Conservation (phyloP, 2,113 vertebrate species). For the Uria aalge region DNA sequence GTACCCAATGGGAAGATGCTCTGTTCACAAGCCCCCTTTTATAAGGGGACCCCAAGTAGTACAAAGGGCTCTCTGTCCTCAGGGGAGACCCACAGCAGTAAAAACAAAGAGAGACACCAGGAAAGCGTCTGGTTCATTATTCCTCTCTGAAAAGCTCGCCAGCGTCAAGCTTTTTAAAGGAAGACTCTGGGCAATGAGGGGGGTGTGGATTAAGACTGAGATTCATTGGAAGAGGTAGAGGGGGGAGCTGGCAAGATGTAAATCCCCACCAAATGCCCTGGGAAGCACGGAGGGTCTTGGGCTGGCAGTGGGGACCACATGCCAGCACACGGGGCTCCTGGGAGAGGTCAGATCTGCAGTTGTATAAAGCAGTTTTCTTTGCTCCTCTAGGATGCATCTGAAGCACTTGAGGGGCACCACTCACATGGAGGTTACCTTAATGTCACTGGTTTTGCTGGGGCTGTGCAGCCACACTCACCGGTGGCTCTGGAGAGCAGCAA, state of each 20-base stretch:
- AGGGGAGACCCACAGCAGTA: slow-evolving; percentile 40
- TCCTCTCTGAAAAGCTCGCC: slow-evolving; percentile 50
- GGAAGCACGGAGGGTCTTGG: not conserved
- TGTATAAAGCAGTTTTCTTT: not conserved
- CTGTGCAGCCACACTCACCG: not conserved
- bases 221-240: slow-evolving; percentile 33
- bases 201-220: slow-evolving; percentile 9
- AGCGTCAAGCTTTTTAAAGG: slow-evolving; percentile 21
- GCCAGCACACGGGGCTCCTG: not conserved
- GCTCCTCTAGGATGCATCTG: not conserved
- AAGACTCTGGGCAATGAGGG: not conserved
- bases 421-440: not conserved
- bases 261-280: not conserved
- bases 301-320: not conserved
- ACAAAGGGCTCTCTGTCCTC: slow-evolving; percentile 57
- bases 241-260: slow-evolving; percentile 22
- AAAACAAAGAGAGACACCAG: slow-evolving; percentile 61
- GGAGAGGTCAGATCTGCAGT: not conserved
- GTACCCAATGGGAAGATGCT: slow-evolving; percentile 41
- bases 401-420: not conserved
- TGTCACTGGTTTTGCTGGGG: not conserved
- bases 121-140: slow-evolving; percentile 61
- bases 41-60: not conserved
- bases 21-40: slow-evolving; percentile 58
- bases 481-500: not conserved